Evolutionary conservation across 2,888 invertebrate species (phyloP).

Genomic region (Sinohyriopsis cumingii): DNA sequence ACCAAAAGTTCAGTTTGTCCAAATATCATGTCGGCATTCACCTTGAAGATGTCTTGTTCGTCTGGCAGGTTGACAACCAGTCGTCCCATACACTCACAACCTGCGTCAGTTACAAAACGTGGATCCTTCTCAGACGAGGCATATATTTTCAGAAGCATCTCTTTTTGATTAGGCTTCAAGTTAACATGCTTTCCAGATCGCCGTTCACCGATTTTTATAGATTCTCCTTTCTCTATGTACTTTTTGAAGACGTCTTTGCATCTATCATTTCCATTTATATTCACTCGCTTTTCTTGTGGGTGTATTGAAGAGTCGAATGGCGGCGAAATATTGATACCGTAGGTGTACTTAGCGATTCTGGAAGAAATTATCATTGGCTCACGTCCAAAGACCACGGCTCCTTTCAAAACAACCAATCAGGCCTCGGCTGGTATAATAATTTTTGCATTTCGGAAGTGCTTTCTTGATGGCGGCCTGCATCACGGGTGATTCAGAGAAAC

Average conservation of each 20-base stretch:
- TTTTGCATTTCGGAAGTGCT: conserved; percentile 23
- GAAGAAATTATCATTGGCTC: conserved; percentile 34
- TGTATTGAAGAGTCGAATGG: conserved; percentile 33
- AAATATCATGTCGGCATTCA: conserved; percentile 37
- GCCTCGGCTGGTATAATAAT: conserved; percentile 46
- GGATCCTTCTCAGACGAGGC: conserved; percentile 34
- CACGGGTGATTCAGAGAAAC: conserved; percentile 43
- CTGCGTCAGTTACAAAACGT: conserved; percentile 30
- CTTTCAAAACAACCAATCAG: conserved; percentile 46
- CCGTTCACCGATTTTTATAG: conserved; percentile 31
- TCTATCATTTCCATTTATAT: conserved; percentile 24
- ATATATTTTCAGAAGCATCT: conserved; percentile 35
- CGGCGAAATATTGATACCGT: conserved; percentile 33
- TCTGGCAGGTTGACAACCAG: conserved; percentile 34
- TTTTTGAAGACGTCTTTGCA: conserved; percentile 42
- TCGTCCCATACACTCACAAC: conserved; percentile 35
- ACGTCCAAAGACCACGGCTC: conserved; percentile 46
- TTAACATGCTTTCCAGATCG: conserved; percentile 26
- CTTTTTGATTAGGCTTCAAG: conserved; percentile 27
- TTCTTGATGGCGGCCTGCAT: conserved; percentile 33
- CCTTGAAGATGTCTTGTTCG: conserved; percentile 29
- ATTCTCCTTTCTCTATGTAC: conserved; percentile 38
- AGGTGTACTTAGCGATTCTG: conserved; percentile 39
- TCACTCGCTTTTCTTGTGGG: conserved; percentile 26
- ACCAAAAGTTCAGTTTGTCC: conserved; percentile 46